Evolutionary conservation across 2,888 invertebrate genomes (phyloP), one percentile per base, ranked within the genome.

Genomic region (Drosophila tripunctata): DNA sequence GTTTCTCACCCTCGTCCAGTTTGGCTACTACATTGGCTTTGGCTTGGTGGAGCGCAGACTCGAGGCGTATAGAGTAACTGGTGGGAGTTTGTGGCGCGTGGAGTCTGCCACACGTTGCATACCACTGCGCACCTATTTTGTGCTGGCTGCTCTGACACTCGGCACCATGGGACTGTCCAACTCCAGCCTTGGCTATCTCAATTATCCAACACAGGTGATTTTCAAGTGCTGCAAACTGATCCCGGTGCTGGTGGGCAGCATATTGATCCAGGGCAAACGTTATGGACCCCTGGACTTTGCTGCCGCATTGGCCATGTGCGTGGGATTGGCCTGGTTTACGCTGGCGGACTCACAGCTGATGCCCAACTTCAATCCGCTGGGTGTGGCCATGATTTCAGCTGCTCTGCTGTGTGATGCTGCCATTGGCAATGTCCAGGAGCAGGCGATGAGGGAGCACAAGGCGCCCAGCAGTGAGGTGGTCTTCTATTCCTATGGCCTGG

Each of bases 161-260:
- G 97, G 97, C 2, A 99, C 99, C 2, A 99, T 99, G 97, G 97
- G 98, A 0, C 93, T 98, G 68, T 98, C 98, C 1, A 99, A 99
- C 91, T 94, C 98, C 3, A 97, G 98, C 1, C 93, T 99, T 8
- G 98, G 97, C 45, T 98, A 97, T 90, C 93, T 99, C 8, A 99
- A 99, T 91, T 99, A 98, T 91, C 98, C 99, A 0, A 99, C 98
- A 0, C 98, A 98, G 93, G 95, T 99, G 36, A 98, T 99, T 84
- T 99, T 99, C 90, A 99, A 99, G 91, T 98, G 98, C 90, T 99
- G 99, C 91, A 99, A 99, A 91, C 93, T 99, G 0, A 97, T 99
- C 81, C 99, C 99, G 0, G 99, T 99, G 0, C 94, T 99, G 90
- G 94, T 98, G 67, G 99, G 99, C 17, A 97, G 98, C 76, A 96